These are phyloP conservation scores for Syngnathoides biaculeatus DNA, from an alignment of 2,113 vertebrate genomes.

Conservation along the genomic window DNA sequence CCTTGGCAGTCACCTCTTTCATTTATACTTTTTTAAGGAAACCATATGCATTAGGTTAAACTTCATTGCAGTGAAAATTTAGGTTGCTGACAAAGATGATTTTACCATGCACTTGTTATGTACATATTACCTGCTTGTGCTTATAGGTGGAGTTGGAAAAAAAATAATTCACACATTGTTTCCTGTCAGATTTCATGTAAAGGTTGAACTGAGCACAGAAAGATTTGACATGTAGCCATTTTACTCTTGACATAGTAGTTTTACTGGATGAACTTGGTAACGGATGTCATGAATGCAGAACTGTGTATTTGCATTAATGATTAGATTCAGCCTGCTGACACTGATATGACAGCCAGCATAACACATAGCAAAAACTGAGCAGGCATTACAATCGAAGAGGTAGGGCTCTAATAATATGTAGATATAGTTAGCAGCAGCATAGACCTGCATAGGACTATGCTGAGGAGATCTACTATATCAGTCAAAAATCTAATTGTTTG, in stretches of 20 bases:
- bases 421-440: too few relatives aligned
- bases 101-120: background rate
- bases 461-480: too few relatives aligned
- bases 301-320: background rate
- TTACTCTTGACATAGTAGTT: background rate
- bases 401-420: background rate
- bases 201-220: background rate
- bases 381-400: background rate
- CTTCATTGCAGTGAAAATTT: background rate
- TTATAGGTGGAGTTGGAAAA: background rate
- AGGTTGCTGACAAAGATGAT: background rate
- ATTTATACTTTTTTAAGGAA: background rate
- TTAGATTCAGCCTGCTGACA: background rate
- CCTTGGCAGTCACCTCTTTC: too few relatives aligned
- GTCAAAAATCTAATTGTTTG: too few relatives aligned
- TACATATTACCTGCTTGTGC: background rate
- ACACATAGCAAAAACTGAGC: too few relatives aligned
- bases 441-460: too few relatives aligned
- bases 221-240: background rate
- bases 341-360: background rate
- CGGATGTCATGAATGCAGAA: background rate
- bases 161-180: background rate
- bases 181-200: background rate
- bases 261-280: background rate
- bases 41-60: background rate